Conservation (phyloP, 2,888 invertebrate species). For the Cacoxenus indagator region DNA sequence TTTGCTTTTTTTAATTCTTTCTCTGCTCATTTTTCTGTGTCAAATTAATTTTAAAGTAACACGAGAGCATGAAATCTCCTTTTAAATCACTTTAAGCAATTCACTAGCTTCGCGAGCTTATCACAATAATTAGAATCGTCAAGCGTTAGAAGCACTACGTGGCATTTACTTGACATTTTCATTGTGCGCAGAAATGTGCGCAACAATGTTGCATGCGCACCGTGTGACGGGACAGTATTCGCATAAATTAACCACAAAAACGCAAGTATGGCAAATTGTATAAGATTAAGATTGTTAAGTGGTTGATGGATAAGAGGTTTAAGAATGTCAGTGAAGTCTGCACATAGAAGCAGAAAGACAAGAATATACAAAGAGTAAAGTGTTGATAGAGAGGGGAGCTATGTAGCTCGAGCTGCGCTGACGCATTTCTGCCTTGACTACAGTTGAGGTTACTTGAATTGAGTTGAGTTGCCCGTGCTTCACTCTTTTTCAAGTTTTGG, state of each 20-base stretch:
- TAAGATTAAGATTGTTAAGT: neutral
- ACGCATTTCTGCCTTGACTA: too few species aligned
- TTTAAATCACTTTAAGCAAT: too few species aligned
- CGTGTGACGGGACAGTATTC: neutral
- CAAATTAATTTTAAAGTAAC: neutral
- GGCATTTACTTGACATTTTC: neutral
- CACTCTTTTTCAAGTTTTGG: too few species aligned
- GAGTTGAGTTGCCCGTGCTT: too few species aligned
- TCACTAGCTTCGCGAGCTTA: too few species aligned
- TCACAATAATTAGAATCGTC: neutral
- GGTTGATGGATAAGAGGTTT: neutral
- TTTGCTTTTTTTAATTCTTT: neutral
- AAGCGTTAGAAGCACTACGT: neutral
- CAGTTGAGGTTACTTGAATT: too few species aligned
- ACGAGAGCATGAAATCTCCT: too few species aligned
- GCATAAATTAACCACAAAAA: slow-evolving; percentile 10
- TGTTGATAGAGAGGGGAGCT: too few species aligned
- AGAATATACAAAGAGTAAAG: neutral
- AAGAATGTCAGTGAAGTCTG: neutral
- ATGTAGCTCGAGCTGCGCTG: too few species aligned
- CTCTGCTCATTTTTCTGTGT: neutral
- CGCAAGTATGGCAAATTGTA: neutral
- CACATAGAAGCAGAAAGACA: neutral
- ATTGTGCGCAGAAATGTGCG: neutral
- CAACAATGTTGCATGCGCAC: neutral